These are phyloP conservation scores for Pristionchus exspectatus DNA, from an alignment of 2,888 invertebrate genomes.

Conservation along the genomic window DNA sequence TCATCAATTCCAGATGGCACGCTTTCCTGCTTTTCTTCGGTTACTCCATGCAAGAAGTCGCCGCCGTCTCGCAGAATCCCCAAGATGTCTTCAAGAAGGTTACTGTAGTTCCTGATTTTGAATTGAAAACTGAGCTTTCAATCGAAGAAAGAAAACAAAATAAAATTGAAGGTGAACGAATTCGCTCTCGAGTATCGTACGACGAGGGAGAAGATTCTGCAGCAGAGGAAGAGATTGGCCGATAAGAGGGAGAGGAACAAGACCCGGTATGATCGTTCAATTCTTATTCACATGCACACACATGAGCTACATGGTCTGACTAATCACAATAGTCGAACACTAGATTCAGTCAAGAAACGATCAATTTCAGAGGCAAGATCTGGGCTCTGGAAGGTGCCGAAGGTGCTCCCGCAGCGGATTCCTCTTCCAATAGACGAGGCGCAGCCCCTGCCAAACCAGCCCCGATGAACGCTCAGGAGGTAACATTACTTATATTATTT, in stretches of 20 bases:
- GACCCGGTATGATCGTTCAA: slow-evolving; percentile 83
- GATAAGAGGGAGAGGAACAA: slow-evolving; percentile 91
- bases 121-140: slow-evolving; percentile 85
- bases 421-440: slow-evolving; percentile 54
- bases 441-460: slow-evolving; percentile 54
- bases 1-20: slow-evolving; percentile 70
- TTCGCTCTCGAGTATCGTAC: slow-evolving; percentile 98
- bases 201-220: slow-evolving; percentile 93
- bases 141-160: slow-evolving; percentile 85
- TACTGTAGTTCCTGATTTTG: slow-evolving; percentile 79
- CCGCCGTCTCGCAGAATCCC: slow-evolving; percentile 69
- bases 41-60: slow-evolving; percentile 73
- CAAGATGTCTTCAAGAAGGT: slow-evolving; percentile 90
- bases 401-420: slow-evolving; percentile 48
- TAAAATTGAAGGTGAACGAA: slow-evolving; percentile 86
- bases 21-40: slow-evolving; percentile 77
- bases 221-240: slow-evolving; percentile 83
- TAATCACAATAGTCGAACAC: too few relatives aligned
- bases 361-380: slow-evolving; percentile 87
- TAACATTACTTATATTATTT: neutral
- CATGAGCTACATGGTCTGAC: neutral
- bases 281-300: neutral
- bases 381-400: slow-evolving; percentile 68
- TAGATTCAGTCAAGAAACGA: too few relatives aligned
- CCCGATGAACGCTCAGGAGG: slow-evolving; percentile 53